Evolutionary conservation across 2,888 invertebrate species (phyloP), one percentile per base, ranked within the genome.

Genomic region (Yponomeuta cagnagella): DNA sequence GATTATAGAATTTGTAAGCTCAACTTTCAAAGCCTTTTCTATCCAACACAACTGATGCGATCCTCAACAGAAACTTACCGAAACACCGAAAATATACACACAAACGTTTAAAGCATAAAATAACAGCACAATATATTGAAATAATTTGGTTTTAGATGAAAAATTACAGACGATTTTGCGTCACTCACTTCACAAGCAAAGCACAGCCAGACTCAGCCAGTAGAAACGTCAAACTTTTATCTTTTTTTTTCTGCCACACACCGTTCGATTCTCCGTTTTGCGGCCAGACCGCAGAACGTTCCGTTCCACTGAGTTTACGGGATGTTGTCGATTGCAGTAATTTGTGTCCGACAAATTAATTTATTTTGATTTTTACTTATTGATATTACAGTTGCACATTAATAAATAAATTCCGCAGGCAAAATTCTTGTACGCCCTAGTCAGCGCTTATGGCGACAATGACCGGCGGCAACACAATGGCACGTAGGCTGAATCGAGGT

Each of bases 401-500:
- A 52, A 69, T 31, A 2, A 30, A 52, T 30, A 30, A 58, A 58
- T 3, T 30, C 43, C 10, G 12, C 30, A 4, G 43, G 3, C 33
- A 33, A n/a, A 23, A 70, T 70, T 33, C n/a, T 12, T 12, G 69
- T 58, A 43, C 70, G 58, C 8, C 12, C 58, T 23, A 65, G 48
- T 48, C 67, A 67, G n/a, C 23, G 30, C 72, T 72, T 73, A 76
- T 63, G 77, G 80, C 82, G 85, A 85, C 87, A 89, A 87, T 89
- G 87, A 87, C 86, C 88, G 33, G 63, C 64, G 85, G 80, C 78
- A 74, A 76, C 79, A 76, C 77, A 79, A 76, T 75, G 73, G 74
- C 79, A 86, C 82, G 89, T 89, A 82, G 89, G 90, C 73, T 74
- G 80, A 77, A 82, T 81, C 82, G 85, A 89, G 89, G 90, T 79